These are phyloP conservation scores for Gymnothorax javanicus DNA, from an alignment of 2,797 vertebrate species.

Conservation along the genomic window DNA sequence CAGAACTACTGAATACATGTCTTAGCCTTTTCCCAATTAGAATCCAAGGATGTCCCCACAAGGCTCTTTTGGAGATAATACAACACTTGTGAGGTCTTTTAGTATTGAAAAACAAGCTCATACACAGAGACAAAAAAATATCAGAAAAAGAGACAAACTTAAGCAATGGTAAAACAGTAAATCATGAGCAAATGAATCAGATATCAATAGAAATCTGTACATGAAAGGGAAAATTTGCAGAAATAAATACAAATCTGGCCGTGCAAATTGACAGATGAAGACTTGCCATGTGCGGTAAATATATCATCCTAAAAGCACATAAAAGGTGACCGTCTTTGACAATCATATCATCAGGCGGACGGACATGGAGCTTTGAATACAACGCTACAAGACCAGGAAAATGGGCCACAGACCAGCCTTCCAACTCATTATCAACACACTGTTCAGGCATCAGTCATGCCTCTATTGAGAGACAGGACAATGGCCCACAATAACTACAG, in stretches of 20 bases:
- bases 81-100: too few relatives aligned
- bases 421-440: not conserved
- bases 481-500: not conserved
- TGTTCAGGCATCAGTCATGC: not conserved
- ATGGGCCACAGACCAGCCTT: not conserved
- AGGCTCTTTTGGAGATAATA: too few relatives aligned
- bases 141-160: too few relatives aligned
- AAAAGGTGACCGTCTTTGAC: not conserved
- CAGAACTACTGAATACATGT: too few relatives aligned
- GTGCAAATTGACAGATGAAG: too few relatives aligned
- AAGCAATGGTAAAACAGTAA: not conserved
- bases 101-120: too few relatives aligned
- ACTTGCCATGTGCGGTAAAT: too few relatives aligned
- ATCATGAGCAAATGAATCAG: not conserved
- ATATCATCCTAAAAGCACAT: too few relatives aligned
- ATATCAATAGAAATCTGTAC: not conserved
- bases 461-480: conserved; percentile 5
- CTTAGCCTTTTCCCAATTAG: too few relatives aligned
- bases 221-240: not conserved
- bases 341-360: not conserved
- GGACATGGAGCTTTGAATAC: not conserved
- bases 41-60: too few relatives aligned
- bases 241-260: not conserved
- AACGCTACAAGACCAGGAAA: not conserved
- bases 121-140: too few relatives aligned